Percentiles rank a stretch among this genome's conserved stretches.
Conservation (phyloP, 2,113 vertebrate genomes). For the Larimichthys crocea region DNA sequence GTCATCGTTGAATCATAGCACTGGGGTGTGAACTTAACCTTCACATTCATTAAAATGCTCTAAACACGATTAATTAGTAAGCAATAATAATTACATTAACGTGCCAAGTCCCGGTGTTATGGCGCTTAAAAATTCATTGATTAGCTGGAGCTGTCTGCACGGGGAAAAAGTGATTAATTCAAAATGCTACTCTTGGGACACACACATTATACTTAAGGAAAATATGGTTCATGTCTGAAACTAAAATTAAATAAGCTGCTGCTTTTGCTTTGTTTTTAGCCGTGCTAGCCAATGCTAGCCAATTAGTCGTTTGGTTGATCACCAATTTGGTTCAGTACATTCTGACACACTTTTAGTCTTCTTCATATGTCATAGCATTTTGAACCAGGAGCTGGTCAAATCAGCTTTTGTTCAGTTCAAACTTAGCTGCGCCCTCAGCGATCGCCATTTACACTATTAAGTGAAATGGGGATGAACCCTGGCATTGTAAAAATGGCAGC, state of each 20-base stretch:
- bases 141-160: slow-evolving; percentile 28
- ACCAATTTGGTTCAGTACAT: not conserved
- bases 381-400: not conserved
- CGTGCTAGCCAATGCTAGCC: not conserved
- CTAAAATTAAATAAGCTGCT: not conserved
- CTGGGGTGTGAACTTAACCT: slow-evolving; percentile 63
- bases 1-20: slow-evolving; percentile 59
- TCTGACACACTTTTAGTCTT: not conserved
- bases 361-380: not conserved
- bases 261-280: not conserved
- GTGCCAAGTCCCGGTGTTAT: slow-evolving; percentile 28
- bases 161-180: slow-evolving; percentile 20
- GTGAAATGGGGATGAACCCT: no score
- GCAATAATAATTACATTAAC: slow-evolving; percentile 65
- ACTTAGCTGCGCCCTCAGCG: not conserved
- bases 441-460: no score
- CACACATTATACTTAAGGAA: not conserved
- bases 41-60: slow-evolving; percentile 68
- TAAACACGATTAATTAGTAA: slow-evolving; percentile 72
- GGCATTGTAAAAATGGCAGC: no score
- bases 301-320: not conserved
- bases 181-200: slow-evolving; percentile 17
- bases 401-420: not conserved
- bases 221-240: not conserved
- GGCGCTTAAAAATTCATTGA: slow-evolving; percentile 51